Base-by-base conservation (phyloP, 1,140 invertebrate species). In the Aphelinus certus region DNA sequence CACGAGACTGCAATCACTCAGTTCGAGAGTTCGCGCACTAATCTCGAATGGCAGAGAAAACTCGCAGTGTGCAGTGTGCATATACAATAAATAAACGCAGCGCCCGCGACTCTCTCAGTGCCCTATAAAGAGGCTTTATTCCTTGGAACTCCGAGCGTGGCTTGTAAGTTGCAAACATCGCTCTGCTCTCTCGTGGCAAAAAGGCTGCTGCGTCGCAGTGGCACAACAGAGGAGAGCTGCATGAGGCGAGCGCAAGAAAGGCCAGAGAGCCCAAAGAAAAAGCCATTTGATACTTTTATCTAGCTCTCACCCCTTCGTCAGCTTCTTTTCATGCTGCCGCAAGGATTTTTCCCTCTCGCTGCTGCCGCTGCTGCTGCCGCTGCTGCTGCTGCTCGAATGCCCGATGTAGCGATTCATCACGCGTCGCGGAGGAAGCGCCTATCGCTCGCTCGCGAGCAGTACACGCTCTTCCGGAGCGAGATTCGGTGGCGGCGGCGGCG, bases 241-340 rank as follows among this genome's bases (percentile, higher is more conserved):
- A 58, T 26, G 26, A 26, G 26, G 26, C 26, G 26, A 26, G 26
- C 26, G 67, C 42, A 26, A 46, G 47, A 7, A 26, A 7, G 7
- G 58, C 55, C 61, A 51, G 57, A 10, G 45, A 10, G 7, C 43
- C 3, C 53, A 3, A 43, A 62, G 49, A 53, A 75, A 75, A 56
- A 69, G 61, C 73, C 46, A 75, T 75, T 75, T 49, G 67, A 65
- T 68, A 75, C 62, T 75, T 70, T 75, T 70, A 75, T 75, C 73
- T 58, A 45, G 67, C 73, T 70, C 67, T 75, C 73, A 71, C 68
- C 73, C 68, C 68, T 71, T 71, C 61, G 74, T 71, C 75, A 60
- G 75, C 61, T 76, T 53, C 69, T 66, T 76, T 68, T 76, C 75
- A 62, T 57, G 68, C 51, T 43, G 45, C 51, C 57, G n/a, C 57